These are phyloP conservation scores for Ariopsis seemanni DNA, from an alignment of 2,113 vertebrate species.

Conservation along the genomic window DNA sequence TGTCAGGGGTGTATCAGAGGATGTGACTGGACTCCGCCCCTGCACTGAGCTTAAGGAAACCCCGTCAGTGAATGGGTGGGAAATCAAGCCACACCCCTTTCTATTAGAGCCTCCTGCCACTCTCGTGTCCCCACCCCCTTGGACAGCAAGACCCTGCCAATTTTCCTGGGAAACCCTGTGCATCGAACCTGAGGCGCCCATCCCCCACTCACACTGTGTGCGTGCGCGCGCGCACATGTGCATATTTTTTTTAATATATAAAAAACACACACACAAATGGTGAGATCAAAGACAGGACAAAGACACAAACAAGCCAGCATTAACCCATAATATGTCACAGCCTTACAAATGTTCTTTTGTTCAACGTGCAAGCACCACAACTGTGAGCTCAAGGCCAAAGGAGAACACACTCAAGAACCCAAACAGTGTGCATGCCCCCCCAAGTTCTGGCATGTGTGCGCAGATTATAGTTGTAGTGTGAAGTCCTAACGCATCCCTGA, in stretches of 20 bases:
- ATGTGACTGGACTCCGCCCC: conserved; percentile 74
- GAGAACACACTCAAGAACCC: conserved; percentile 31
- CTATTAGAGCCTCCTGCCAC: conserved; percentile 71
- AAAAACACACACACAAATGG: rapidly evolving
- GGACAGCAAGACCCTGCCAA: conserved; percentile 80
- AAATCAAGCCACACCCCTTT: conserved; percentile 73
- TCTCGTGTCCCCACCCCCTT: conserved; percentile 58
- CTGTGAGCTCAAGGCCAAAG: conserved; percentile 32
- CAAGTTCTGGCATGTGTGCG: neutral
- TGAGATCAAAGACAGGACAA: conserved; percentile 38
- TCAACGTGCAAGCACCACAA: conserved; percentile 51
- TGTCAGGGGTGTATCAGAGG: conserved; percentile 58
- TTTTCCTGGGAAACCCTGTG: conserved; percentile 79
- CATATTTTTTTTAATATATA: too few species aligned
- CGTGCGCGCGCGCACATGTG: neutral
- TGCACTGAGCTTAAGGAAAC: conserved; percentile 77
- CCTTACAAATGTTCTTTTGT: conserved; percentile 68
- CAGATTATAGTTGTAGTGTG: neutral
- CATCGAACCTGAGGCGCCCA: conserved; percentile 73
- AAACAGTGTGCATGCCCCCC: neutral
- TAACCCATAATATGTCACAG: conserved; percentile 60
- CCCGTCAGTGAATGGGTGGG: conserved; percentile 66
- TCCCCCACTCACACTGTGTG: conserved; percentile 59
- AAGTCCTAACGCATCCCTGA: neutral
- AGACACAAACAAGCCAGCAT: conserved; percentile 63